A percentile compares a stretch with the other conserved stretches of the same genome.
Evolutionary conservation across 1,140 invertebrate genomes (phyloP).

Genomic region (Steinernema khuongi): DNA sequence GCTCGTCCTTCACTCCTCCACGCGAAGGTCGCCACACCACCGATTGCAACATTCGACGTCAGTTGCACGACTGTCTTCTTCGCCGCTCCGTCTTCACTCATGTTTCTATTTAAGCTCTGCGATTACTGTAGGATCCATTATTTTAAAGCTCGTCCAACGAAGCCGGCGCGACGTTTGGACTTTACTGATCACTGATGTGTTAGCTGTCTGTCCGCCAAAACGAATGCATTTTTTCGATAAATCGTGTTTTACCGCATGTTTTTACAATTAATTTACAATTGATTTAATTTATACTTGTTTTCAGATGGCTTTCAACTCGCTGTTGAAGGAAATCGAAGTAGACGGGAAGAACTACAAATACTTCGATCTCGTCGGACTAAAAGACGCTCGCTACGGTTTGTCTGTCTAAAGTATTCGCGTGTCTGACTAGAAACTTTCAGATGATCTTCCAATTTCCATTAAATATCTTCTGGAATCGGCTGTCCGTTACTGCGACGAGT

Average conservation of each 20-base stretch:
- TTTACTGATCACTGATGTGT: no score
- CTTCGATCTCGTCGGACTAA: neutral
- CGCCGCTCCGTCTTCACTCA: neutral
- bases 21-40: neutral
- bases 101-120: neutral
- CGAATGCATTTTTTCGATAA: neutral
- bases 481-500: conserved; percentile 89
- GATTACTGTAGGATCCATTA: neutral
- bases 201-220: no score
- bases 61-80: no score
- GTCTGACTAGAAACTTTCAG: conserved; percentile 48
- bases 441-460: conserved; percentile 80
- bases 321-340: no score
- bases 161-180: neutral
- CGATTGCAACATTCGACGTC: no score
- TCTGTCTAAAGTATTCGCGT: conserved; percentile 8
- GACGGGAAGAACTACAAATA: neutral
- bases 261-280: neutral
- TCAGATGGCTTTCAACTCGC: neutral
- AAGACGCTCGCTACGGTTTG: conserved; percentile 70
- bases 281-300: neutral
- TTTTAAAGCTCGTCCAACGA: neutral
- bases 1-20: neutral
- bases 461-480: conserved; percentile 87
- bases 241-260: neutral